phyloP scores from a whole-genome alignment of 2,113 vertebrate genomes.

The Trinectes maculatus region DNA sequence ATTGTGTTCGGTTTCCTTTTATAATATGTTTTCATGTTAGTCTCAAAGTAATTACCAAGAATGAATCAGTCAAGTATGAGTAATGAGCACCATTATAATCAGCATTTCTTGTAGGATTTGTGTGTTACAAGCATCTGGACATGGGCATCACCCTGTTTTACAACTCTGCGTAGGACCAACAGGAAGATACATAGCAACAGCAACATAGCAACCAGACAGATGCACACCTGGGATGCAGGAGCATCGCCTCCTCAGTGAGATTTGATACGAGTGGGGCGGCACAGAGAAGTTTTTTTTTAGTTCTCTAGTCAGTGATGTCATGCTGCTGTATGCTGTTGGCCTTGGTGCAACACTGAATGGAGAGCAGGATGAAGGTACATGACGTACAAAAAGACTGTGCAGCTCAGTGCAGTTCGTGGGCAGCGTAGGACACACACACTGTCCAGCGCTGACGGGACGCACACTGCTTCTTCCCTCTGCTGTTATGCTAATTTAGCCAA shows the following conservation, averaged over 20 bases:
- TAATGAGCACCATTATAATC: neutral
- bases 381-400: slow-evolving; percentile 42
- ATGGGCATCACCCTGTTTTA: neutral
- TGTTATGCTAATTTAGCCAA: slow-evolving; percentile 4
- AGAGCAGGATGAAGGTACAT: slow-evolving; percentile 45
- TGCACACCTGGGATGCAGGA: slow-evolving; percentile 36
- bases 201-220: slow-evolving; percentile 6
- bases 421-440: slow-evolving; percentile 4
- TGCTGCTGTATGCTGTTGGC: slow-evolving; percentile 55
- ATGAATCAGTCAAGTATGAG: too few relatives aligned
- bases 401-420: slow-evolving; percentile 43
- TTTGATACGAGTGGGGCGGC: slow-evolving; percentile 38
- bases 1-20: neutral
- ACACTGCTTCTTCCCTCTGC: slow-evolving; percentile 17
- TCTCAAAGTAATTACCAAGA: too few relatives aligned
- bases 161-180: neutral
- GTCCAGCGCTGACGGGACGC: slow-evolving; percentile 4
- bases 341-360: slow-evolving; percentile 38
- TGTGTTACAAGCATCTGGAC: too few relatives aligned
- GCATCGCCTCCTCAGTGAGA: slow-evolving; percentile 53
- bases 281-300: slow-evolving; percentile 10
- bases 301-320: slow-evolving; percentile 68
- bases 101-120: neutral
- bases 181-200: slow-evolving; percentile 10
- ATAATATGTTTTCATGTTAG: neutral